Evolutionary conservation across 2,113 vertebrate genomes (phyloP).

Genomic region (Aphyosemion australe): DNA sequence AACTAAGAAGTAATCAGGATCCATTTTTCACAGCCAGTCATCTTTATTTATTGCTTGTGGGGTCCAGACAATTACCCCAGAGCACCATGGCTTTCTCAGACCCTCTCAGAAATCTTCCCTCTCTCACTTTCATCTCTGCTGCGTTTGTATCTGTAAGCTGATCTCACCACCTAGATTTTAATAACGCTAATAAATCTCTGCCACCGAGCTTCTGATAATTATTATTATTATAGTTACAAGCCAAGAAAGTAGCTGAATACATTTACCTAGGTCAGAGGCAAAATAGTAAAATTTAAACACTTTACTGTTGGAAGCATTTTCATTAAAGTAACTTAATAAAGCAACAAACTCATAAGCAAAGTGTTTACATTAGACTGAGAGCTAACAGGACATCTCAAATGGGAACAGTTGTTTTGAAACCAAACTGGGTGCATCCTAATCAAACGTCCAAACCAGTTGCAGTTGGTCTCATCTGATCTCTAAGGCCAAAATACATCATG

Average conservation of each 20-base stretch:
- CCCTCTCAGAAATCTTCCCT: conserved; percentile 41
- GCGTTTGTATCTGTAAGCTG: conserved; percentile 48
- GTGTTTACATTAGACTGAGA: neutral
- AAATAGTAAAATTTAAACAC: neutral
- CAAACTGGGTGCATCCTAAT: too few relatives aligned
- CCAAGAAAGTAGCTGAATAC: conserved; percentile 19
- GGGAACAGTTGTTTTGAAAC: too few relatives aligned
- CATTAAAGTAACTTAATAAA: neutral
- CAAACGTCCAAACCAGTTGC: too few relatives aligned
- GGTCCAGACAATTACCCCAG: conserved; percentile 74
- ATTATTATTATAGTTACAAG: conserved; percentile 45
- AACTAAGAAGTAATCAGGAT: conserved; percentile 64
- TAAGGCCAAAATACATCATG: too few relatives aligned
- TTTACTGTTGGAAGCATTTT: neutral
- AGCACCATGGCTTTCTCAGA: conserved; percentile 38
- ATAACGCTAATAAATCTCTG: conserved; percentile 49
- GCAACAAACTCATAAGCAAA: neutral
- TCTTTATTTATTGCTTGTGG: conserved; percentile 73
- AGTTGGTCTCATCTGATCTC: too few relatives aligned
- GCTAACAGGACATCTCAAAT: neutral
- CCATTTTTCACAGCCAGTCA: conserved; percentile 71
- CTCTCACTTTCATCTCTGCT: conserved; percentile 43
- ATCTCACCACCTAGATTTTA: conserved; percentile 57
- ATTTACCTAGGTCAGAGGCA: neutral
- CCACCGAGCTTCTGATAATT: conserved; percentile 58